phyloP scores from a whole-genome alignment of 2,888 invertebrate genomes.

The Erpobdella octoculata region DNA sequence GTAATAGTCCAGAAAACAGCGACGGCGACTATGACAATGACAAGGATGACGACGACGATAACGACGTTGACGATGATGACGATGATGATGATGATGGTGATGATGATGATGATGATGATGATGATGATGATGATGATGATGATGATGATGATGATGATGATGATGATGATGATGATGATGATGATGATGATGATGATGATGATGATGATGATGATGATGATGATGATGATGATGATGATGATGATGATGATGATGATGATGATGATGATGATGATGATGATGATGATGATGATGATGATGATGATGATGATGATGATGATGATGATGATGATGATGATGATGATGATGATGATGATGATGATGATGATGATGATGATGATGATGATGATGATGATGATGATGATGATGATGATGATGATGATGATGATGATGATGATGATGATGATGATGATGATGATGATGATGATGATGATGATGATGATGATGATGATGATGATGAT shows the following conservation, averaged over 20 bases:
- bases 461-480: background rate
- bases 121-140: slow-evolving; percentile 5
- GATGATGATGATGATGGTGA: background rate
- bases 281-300: slow-evolving; percentile 10
- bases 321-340: background rate
- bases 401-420: background rate
- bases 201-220: background rate
- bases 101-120: background rate
- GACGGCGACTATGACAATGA: too few relatives aligned
- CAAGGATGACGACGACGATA: too few relatives aligned
- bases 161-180: slow-evolving; percentile 3
- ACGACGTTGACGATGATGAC: too few relatives aligned
- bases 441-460: background rate
- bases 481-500: slow-evolving; percentile 9
- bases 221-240: background rate
- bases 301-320: background rate
- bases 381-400: background rate
- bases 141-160: slow-evolving; percentile 2
- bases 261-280: slow-evolving; percentile 19
- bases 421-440: background rate
- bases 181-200: slow-evolving; percentile 10
- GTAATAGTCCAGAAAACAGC: too few relatives aligned
- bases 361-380: background rate
- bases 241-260: background rate
- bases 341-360: background rate